Evolutionary conservation across 2,888 invertebrate species (phyloP), one percentile per base, ranked within the genome.

Genomic region (Thalpophila matura): DNA sequence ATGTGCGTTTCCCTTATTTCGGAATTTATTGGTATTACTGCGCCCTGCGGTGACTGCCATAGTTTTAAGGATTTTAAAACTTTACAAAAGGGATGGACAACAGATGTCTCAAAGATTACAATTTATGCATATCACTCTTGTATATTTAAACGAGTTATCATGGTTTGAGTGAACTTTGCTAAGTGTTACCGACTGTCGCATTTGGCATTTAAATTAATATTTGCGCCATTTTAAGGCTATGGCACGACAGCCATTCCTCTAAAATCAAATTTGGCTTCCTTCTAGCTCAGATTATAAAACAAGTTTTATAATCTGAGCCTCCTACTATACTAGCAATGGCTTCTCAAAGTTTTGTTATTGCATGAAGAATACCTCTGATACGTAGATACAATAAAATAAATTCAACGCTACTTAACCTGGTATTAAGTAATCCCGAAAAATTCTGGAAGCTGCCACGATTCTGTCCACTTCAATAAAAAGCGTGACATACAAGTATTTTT

Each of bases 1-100:
- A 91, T 91, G 90, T 90, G 88, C 87, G 91, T 91, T 93, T 93
- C 90, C 91, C 82, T 87, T 91, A 89, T 87, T 90, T 86, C 69
- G 86, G 89, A 91, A 94, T 94, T 93, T 94, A 93, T 93, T 89
- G 85, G 87, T 88, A 73, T 71, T 70, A 73, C 57, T 58, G 76
- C 67, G 71, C 82, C 84, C 86, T 80, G 83, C 50, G 76, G 85
- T 63, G 84, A 77, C 72, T 42, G 53, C 55, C 62, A 76, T 67
- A 79, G 81, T 79, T 80, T 82, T 82, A 77, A 64, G 53, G 75
- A 77, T 83, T 81, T 75, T 69, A 66, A 76, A 76, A 79, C 60
- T 66, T 76, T 57, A 76, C 77, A 77, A 78, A 77, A 75, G 71
- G 71, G 56, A 69, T 71, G 86, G 85, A 79, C 80, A 80, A 69